Percentiles rank a stretch among this genome's conserved stretches.
phyloP scores from a whole-genome alignment of 2,113 vertebrate genomes.

The Oenanthe oenanthe region DNA sequence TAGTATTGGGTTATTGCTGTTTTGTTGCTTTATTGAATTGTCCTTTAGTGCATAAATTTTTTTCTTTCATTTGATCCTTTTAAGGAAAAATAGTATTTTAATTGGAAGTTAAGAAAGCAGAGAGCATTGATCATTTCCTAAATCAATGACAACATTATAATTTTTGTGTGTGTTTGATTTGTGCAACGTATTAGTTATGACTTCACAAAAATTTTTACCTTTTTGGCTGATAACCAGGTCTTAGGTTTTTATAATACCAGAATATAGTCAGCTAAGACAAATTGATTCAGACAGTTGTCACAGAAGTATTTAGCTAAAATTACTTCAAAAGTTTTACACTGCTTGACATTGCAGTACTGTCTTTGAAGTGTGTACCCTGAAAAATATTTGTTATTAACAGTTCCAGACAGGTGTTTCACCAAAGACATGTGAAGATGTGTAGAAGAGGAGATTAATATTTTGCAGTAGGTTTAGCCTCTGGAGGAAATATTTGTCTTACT shows the following conservation, averaged over 20 bases:
- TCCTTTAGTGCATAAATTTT: background rate
- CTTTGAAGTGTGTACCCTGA: slow-evolving; percentile 80
- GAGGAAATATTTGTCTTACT: slow-evolving; percentile 79
- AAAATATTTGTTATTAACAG: slow-evolving; percentile 82
- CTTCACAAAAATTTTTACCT: slow-evolving; percentile 56
- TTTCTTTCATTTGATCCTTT: background rate
- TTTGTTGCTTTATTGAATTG: background rate
- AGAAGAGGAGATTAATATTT: slow-evolving; percentile 78
- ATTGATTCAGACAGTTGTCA: slow-evolving; percentile 81
- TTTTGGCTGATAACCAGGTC: slow-evolving; percentile 65
- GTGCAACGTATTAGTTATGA: slow-evolving; percentile 33
- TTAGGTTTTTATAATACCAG: slow-evolving; percentile 58
- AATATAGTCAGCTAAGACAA: slow-evolving; percentile 75
- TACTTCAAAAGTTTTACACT: slow-evolving; percentile 79
- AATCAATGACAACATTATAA: background rate
- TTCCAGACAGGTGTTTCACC: slow-evolving; percentile 81
- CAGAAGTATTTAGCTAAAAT: slow-evolving; percentile 81
- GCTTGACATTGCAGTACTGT: slow-evolving; percentile 71
- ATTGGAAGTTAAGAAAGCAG: slow-evolving; percentile 36
- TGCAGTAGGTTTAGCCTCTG: slow-evolving; percentile 76
- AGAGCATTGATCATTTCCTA: slow-evolving; percentile 11
- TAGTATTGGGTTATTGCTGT: background rate
- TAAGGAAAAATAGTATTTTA: background rate
- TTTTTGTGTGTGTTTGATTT: slow-evolving; percentile 21
- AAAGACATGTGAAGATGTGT: slow-evolving; percentile 79